Conservation (phyloP, 2,797 vertebrate species). For the Enteromius paludinosus region DNA sequence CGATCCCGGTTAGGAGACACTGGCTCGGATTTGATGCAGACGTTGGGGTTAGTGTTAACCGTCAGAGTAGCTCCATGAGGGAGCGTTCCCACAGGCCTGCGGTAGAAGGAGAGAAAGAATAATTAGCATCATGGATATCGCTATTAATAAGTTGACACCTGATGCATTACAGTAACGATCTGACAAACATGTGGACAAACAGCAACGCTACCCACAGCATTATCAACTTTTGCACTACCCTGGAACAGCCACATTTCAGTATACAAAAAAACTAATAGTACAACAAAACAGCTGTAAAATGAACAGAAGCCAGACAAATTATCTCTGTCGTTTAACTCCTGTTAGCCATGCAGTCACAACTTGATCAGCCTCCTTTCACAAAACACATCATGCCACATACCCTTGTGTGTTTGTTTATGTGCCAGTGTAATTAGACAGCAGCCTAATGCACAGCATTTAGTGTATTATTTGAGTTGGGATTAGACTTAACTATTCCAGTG, state of each 20-base stretch:
- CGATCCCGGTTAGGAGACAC: slow-evolving; percentile 92
- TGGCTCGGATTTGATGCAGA: slow-evolving; percentile 96
- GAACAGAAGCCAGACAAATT: slow-evolving; percentile 18
- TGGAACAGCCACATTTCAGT: slow-evolving; percentile 15
- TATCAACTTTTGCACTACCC: neutral
- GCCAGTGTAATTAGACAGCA: slow-evolving; percentile 26
- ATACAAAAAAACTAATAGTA: slow-evolving; percentile 3
- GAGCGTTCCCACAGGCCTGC: slow-evolving; percentile 88
- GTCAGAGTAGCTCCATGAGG: slow-evolving; percentile 87
- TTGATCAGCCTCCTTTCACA: neutral
- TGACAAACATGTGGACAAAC: slow-evolving; percentile 17
- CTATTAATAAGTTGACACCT: neutral
- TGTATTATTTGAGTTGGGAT: neutral
- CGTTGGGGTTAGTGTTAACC: slow-evolving; percentile 90
- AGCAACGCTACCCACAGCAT: neutral
- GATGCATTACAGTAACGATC: neutral
- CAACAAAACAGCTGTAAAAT: slow-evolving; percentile 26
- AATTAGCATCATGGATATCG: neutral
- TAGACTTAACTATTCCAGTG: neutral
- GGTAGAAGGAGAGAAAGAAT: neutral
- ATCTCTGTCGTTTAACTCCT: slow-evolving; percentile 7
- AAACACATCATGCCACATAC: slow-evolving; percentile 43
- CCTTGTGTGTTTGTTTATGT: slow-evolving; percentile 15
- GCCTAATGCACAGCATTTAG: neutral
- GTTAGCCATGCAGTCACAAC: slow-evolving; percentile 10